These are phyloP conservation scores for Nyctalus aviator DNA, from an alignment of 2,797 vertebrate genomes.

Conservation along the genomic window DNA sequence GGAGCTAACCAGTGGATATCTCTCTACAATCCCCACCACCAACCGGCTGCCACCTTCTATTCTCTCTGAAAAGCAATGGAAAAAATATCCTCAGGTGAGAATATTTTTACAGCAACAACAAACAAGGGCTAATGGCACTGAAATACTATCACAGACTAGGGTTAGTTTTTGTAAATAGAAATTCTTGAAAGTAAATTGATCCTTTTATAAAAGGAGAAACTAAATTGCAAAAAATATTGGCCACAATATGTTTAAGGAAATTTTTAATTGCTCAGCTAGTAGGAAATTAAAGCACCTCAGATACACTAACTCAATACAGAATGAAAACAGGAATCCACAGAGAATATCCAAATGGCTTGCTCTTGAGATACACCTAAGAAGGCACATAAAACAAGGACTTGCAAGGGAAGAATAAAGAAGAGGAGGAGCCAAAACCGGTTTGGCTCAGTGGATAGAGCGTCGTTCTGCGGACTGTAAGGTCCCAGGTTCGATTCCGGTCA, in stretches of 20 bases:
- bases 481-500: no score
- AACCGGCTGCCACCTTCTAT: no score
- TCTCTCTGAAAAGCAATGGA: no score
- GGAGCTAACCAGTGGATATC: no score
- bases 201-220: background rate
- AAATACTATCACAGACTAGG: background rate
- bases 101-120: background rate
- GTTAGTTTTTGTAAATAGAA: background rate
- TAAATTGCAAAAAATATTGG: background rate
- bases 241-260: background rate
- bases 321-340: constrained; percentile 24
- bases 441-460: no score
- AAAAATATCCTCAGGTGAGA: no score
- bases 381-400: background rate
- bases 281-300: constrained; percentile 28
- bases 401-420: background rate
- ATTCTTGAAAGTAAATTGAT: background rate
- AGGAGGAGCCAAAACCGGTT: no score
- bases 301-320: constrained; percentile 17
- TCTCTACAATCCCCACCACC: no score
- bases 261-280: background rate
- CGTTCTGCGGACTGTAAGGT: background rate
- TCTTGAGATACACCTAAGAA: background rate
- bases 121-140: background rate
- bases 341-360: background rate